Percentiles rank a stretch among this genome's conserved stretches.
phyloP scores from a whole-genome alignment of 2,113 vertebrate genomes.

The Tympanuchus pallidicinctus region DNA sequence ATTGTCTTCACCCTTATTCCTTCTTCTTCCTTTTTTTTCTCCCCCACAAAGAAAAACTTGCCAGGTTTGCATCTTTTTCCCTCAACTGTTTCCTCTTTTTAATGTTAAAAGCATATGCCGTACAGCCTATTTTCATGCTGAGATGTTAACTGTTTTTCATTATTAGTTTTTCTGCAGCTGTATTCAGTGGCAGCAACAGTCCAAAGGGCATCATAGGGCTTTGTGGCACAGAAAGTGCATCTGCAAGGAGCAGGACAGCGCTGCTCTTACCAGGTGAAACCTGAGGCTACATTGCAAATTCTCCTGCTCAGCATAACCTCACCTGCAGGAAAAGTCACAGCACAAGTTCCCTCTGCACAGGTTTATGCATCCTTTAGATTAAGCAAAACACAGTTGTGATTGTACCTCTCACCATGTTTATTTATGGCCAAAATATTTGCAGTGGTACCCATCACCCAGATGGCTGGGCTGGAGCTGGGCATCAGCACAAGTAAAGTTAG shows the following conservation, averaged over 20 bases:
- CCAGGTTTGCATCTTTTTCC: slow-evolving; percentile 68
- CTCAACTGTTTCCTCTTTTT: slow-evolving; percentile 72
- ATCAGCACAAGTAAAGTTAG: background rate
- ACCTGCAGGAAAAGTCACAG: background rate
- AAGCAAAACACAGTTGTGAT: accelerated
- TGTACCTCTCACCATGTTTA: accelerated
- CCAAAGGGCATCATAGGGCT: background rate
- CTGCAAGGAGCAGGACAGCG: background rate
- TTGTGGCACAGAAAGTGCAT: background rate
- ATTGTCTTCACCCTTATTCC: background rate
- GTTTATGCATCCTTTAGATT: accelerated
- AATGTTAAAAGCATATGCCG: slow-evolving; percentile 48
- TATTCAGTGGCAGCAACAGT: background rate
- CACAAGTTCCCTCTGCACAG: background rate
- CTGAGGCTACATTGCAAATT: background rate
- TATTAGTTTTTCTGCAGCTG: background rate
- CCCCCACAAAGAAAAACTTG: slow-evolving; percentile 61
- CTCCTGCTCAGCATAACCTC: background rate
- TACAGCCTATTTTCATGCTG: slow-evolving; percentile 40
- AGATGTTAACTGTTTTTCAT: slow-evolving; percentile 25
- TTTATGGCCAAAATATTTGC: accelerated
- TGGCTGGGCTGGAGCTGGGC: accelerated
- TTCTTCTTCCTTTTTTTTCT: background rate
- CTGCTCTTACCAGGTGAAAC: background rate
- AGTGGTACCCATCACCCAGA: background rate